These are phyloP conservation scores for Scomber japonicus DNA, from an alignment of 2,113 vertebrate genomes.

Conservation along the genomic window DNA sequence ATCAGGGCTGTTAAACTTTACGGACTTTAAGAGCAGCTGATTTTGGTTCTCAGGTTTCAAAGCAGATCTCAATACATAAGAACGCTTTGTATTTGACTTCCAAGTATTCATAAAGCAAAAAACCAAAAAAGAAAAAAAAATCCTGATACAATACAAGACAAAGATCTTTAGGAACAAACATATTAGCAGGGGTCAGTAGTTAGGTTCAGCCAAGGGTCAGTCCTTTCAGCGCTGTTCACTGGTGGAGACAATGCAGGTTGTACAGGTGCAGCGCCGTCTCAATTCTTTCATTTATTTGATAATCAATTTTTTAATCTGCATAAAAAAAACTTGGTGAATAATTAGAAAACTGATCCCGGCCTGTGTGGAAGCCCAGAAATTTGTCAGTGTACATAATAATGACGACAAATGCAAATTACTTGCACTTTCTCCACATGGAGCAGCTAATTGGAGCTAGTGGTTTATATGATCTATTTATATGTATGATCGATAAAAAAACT, in stretches of 20 bases:
- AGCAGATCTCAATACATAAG: not conserved
- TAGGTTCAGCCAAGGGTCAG: slow-evolving; percentile 32
- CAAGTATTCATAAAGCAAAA: not conserved
- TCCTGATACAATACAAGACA: not conserved
- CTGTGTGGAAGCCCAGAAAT: too few relatives aligned
- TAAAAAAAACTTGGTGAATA: not conserved
- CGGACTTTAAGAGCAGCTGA: not conserved
- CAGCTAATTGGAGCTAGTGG: too few relatives aligned
- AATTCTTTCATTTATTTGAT: not conserved
- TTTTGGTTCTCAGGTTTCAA: not conserved
- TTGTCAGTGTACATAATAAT: too few relatives aligned
- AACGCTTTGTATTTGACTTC: not conserved
- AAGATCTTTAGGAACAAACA: slow-evolving; percentile 1
- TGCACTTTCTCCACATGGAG: too few relatives aligned
- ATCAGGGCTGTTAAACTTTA: not conserved
- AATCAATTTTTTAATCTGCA: not conserved
- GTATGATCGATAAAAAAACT: too few relatives aligned
- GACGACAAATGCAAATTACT: too few relatives aligned
- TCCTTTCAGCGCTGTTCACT: slow-evolving; percentile 18
- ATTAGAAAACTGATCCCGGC: too few relatives aligned
- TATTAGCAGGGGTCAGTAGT: slow-evolving; percentile 6
- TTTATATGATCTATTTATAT: too few relatives aligned
- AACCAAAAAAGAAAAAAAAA: not conserved
- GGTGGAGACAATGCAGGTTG: not conserved
- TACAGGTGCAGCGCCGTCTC: too few relatives aligned